Conservation (phyloP, 2,797 vertebrate genomes). For the Muscicapa striata region DNA sequence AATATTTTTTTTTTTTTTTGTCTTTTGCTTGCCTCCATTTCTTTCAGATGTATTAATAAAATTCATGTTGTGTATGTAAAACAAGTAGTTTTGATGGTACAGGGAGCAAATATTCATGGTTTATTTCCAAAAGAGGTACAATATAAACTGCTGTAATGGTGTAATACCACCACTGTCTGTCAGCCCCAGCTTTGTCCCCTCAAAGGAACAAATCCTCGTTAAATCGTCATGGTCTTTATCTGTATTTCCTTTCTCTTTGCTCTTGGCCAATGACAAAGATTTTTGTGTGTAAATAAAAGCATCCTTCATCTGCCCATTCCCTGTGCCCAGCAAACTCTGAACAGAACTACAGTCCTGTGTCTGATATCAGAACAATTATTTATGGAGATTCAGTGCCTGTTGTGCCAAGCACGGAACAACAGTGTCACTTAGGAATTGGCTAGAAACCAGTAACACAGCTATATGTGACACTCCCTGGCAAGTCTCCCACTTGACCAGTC, state of each 20-base stretch:
- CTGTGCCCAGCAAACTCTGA: neutral
- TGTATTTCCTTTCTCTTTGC: neutral
- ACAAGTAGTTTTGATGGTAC: neutral
- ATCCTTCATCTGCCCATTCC: neutral
- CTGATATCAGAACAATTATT: conserved; percentile 50
- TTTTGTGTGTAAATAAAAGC: conserved; percentile 36
- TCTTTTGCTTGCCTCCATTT: neutral
- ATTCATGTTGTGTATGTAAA: neutral
- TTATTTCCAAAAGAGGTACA: neutral
- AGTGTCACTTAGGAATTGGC: neutral
- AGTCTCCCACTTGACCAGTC: neutral
- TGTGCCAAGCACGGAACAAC: neutral
- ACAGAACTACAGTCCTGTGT: neutral
- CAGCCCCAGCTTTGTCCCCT: neutral
- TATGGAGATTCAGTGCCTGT: neutral
- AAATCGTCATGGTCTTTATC: neutral
- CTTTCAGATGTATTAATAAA: neutral
- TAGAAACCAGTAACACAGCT: neutral
- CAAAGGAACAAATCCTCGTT: neutral
- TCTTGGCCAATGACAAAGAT: neutral
- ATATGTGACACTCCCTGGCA: neutral
- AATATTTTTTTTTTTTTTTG: neutral
- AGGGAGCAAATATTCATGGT: neutral
- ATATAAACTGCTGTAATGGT: neutral
- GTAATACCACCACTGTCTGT: neutral